Base-by-base conservation (phyloP, 2,113 vertebrate species). In the Ictalurus furcatus region DNA sequence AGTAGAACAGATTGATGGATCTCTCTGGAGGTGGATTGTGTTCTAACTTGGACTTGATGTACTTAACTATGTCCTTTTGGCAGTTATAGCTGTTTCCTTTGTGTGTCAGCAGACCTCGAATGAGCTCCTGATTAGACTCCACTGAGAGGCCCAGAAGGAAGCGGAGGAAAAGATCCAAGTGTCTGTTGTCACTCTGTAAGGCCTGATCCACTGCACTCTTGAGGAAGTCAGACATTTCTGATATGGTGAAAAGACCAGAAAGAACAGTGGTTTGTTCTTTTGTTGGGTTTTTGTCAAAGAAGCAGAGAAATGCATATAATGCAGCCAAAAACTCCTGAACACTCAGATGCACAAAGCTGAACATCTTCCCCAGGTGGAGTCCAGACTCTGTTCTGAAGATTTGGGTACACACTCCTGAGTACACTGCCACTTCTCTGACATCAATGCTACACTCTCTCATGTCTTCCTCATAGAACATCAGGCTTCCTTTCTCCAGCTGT, bases 121-220 rank as follows among this genome's bases (percentile, higher is more conserved):
- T 78, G 61, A 87, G 85, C 71, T 23, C 54, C 28, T 78, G 58
- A 85, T 90, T 90, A 21, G 81, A 48, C 34, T 90, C 34, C 56
- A 90, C 79, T 40, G 89, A 87, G 23, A 90, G 44, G 12, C 85
- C 89, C 5, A 90, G 89, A 17, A 85, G 69, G 28, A 89, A 89
- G 2, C 88, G 83, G 37, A 89, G 83, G n/a, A 71, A 71, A 34
- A 71, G 13, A 1, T 71, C 67, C 67, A 71, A 71, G 67, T 71
- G 67, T 71, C 88, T 85, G 40, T 2, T 86, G 1, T 85, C 85
- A 87, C 86, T 90, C 81, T 34, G 34, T 34, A 34, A 34, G 34
- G 34, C 34, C 34, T 34, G 34, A 34, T 34, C 34, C 34, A 34
- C 34, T 34, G 34, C 34, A 34, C 34, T 34, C 34, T 34, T 34